Evolutionary conservation across 1,140 invertebrate species (phyloP), one percentile per base, ranked within the genome.

Genomic region (Maniola jurtina): DNA sequence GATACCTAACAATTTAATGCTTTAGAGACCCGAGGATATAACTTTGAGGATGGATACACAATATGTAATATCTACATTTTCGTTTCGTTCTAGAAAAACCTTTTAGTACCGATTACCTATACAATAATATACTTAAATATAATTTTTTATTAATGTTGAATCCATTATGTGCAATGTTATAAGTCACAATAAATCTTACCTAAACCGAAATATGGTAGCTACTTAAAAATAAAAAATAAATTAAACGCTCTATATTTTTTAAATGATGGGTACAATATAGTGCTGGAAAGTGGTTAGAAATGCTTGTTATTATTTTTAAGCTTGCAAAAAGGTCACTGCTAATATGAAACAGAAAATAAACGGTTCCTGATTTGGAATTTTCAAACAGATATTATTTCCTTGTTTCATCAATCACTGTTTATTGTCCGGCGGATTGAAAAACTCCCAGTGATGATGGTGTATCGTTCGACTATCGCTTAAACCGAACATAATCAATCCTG

Each of bases 401-500:
- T 15, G 58, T 15, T 55, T 61, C 10, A 40, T 10, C n/a, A 40
- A 48, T 60, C 67, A 76, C 91, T 92, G 68, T 76, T 92, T 64
- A 8, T 74, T 79, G 55, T 90, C 85, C 33, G 95, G 95, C 16
- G 95, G 95, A 91, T 95, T 96, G 73, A 95, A 96, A 80, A 95
- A 97, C 81, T 97, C 96, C 96, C 96, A 97, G 73, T 94, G 93
- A 78, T 96, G 94, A 83, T 96, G 95, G 66, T 95, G 95, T 45
- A 96, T 92, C 15, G 94, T 94, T 68, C 93, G 93, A 36, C 94
- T 93, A 48, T 93, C 93, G 64, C 93, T 93, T 56, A 94, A 93
- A n/a, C 94, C 94, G 25, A 95, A 86, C 83, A 95, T 91, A 35
- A 96, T 92, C 14, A 96, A 83, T 1, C 93, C 94, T 35, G 94